Conservation (phyloP, 2,888 invertebrate species). For the Rhaphigaster nebulosa region DNA sequence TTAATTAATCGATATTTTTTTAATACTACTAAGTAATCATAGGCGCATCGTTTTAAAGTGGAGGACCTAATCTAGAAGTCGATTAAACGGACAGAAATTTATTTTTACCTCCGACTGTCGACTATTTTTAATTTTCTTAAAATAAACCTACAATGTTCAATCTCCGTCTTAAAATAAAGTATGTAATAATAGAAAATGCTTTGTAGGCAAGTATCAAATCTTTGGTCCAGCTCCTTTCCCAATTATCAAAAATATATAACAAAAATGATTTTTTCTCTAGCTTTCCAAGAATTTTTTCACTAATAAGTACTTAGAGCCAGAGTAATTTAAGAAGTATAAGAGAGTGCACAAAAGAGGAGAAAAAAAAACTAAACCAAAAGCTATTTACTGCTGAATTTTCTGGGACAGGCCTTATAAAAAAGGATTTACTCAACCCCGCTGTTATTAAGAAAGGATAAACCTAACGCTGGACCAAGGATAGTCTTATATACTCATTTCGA, state of each 20-base stretch:
- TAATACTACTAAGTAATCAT: neutral
- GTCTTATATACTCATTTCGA: neutral
- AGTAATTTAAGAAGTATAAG: neutral
- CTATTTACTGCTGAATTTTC: constrained; percentile 8
- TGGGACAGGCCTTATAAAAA: constrained; percentile 4
- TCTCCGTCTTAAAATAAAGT: neutral
- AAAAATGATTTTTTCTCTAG: neutral
- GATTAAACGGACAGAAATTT: neutral
- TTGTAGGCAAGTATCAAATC: neutral
- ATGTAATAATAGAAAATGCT: neutral
- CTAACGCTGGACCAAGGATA: neutral
- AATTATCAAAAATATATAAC: neutral
- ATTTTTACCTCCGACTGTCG: neutral
- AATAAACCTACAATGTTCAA: neutral
- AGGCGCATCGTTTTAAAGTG: neutral
- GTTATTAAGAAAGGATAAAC: neutral
- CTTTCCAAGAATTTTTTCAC: neutral
- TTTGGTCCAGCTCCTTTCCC: neutral
- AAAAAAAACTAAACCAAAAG: too few relatives aligned
- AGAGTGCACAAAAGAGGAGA: neutral
- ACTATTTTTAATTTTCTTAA: neutral
- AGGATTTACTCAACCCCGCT: neutral
- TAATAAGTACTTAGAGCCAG: neutral
- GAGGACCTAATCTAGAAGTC: neutral
- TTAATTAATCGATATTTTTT: too few relatives aligned